A percentile compares a stretch with the other conserved stretches of the same genome.
Evolutionary conservation across 2,113 vertebrate species (phyloP).

Genomic region (Brachyistius frenatus): DNA sequence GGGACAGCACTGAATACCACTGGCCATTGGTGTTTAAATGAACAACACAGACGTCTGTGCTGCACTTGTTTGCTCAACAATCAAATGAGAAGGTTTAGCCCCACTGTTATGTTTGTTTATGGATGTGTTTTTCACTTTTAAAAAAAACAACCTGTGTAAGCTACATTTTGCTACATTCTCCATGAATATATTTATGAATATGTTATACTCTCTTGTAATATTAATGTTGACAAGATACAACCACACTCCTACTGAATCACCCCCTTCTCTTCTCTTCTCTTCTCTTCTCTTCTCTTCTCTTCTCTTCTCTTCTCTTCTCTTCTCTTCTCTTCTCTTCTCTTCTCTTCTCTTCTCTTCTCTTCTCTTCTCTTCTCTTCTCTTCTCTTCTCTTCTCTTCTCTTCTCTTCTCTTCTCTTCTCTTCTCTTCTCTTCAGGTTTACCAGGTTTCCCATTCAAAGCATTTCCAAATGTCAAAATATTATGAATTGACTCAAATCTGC

Average conservation of each 20-base stretch:
- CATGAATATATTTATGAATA: slow-evolving; percentile 53
- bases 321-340: too few species aligned
- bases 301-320: too few species aligned
- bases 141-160: slow-evolving; percentile 35
- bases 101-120: background rate
- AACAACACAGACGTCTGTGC: slow-evolving; percentile 64
- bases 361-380: too few species aligned
- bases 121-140: slow-evolving; percentile 13
- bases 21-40: slow-evolving; percentile 66
- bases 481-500: too few species aligned
- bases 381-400: too few species aligned
- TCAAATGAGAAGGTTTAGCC: slow-evolving; percentile 19
- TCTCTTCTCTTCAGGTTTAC: too few species aligned
- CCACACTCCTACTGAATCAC: background rate
- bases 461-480: too few species aligned
- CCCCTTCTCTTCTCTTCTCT: slow-evolving; percentile 3
- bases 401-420: slow-evolving; percentile 8
- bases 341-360: too few species aligned
- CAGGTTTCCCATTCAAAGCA: too few species aligned
- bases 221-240: slow-evolving; percentile 57
- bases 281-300: background rate
- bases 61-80: slow-evolving; percentile 73
- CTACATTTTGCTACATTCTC: slow-evolving; percentile 12
- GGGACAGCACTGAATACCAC: slow-evolving; percentile 59
- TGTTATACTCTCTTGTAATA: slow-evolving; percentile 46